These are phyloP conservation scores for Sebastes minor DNA, from an alignment of 2,797 vertebrate genomes.

Conservation along the genomic window DNA sequence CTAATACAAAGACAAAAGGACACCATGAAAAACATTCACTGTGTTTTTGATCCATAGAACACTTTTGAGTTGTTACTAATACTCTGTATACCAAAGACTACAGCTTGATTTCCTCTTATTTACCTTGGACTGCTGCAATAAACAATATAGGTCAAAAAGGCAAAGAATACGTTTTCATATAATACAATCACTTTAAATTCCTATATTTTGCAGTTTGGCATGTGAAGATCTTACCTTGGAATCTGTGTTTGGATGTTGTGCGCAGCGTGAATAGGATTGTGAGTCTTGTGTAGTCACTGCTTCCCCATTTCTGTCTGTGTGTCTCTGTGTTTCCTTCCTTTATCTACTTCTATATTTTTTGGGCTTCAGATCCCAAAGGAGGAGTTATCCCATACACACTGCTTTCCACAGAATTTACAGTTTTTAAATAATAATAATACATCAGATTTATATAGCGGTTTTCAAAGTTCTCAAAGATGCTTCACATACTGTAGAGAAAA, in stretches of 20 bases:
- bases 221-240: background rate
- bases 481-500: no score
- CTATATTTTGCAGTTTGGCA: background rate
- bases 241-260: background rate
- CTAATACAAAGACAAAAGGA: background rate
- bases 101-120: background rate
- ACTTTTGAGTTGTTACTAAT: background rate
- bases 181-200: background rate
- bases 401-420: background rate
- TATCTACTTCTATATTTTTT: conserved; percentile 10
- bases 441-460: fast-evolving
- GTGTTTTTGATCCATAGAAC: background rate
- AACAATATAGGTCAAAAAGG: background rate
- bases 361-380: background rate
- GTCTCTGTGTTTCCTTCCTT: conserved; percentile 19
- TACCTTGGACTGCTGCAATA: background rate
- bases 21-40: background rate
- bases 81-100: background rate
- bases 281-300: background rate
- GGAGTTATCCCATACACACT: no score
- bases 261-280: background rate
- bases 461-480: no score
- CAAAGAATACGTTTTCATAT: background rate
- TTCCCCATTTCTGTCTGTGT: background rate
- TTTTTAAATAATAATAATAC: background rate